Evolutionary conservation across 2,113 vertebrate genomes (phyloP), one percentile per base, ranked within the genome.

Genomic region (Pipra filicauda): DNA sequence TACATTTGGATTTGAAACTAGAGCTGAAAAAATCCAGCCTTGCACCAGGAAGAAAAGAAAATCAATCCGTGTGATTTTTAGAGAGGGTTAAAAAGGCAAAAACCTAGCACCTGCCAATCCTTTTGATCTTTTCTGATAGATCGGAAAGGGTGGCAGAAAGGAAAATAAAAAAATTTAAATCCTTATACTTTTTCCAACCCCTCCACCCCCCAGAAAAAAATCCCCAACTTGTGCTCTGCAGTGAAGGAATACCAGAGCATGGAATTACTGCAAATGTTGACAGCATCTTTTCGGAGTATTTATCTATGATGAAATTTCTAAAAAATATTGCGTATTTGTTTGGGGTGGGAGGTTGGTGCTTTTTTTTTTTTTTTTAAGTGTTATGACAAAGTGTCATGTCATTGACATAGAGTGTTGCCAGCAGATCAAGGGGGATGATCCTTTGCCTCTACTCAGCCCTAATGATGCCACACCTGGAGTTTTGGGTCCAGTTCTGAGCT

Each of bases 301-400:
- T 75, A 72, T 48, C 48, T 71, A 6, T 61, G 51, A 51, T 46
- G 16, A 58, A 46, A 58, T 67, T 8, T 59, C 7, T 16, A 15
- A 66, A 28, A 59, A 64, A n/a, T 43, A 26, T 2, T 80, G 4
- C 3, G 9, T 6, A 1, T 72, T 75, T 71, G 5, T 18, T 39
- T 6, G 11, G 16, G 12, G 6, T 8, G 8, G 2, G 1, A 28
- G 33, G 64, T 55, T 41, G 7, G 11, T 24, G 11, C 5, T 3
- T 12, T 27, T 12, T 18, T 22, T 67, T 43, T 51, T 61, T 17
- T 44, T 75, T 64, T 6, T 1, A 74, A 14, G 16, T 58, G 12
- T 31, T 37, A 0, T 58, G 19, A 37, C 6, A 12, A n/a, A 72
- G 5, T 24, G 3, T 46, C 0, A 0, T 24, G 13, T 76, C 3